These are phyloP conservation scores for Ivindomyrus marchei DNA, from an alignment of 2,113 vertebrate genomes.

Conservation along the genomic window DNA sequence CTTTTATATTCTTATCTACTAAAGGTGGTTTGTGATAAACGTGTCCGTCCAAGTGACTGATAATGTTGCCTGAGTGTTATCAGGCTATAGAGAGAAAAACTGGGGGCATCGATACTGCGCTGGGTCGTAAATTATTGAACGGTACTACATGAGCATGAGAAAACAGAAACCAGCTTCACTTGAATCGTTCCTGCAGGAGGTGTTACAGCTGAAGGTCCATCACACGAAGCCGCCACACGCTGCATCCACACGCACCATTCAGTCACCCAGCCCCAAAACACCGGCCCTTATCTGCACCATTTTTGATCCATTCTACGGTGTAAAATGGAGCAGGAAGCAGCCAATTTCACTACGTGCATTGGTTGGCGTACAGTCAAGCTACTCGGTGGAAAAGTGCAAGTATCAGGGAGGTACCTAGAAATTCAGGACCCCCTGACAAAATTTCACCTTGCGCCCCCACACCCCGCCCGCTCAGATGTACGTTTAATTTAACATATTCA, in stretches of 20 bases:
- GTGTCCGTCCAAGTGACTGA: conserved; percentile 9
- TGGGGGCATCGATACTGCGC: conserved; percentile 47
- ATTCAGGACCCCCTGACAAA: background rate
- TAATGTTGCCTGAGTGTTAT: conserved; percentile 39
- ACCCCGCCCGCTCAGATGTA: background rate
- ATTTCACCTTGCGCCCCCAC: background rate
- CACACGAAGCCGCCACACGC: background rate
- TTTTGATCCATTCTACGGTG: no score
- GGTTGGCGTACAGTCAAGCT: background rate
- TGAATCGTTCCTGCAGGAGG: background rate
- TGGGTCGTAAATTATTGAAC: conserved; percentile 58
- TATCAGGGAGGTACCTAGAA: background rate
- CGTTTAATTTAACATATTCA: background rate
- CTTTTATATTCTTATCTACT: background rate
- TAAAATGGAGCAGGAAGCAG: background rate
- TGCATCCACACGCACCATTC: background rate
- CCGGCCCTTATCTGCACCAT: background rate
- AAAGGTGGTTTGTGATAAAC: conserved; percentile 14
- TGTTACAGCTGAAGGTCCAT: background rate
- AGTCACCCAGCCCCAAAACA: background rate
- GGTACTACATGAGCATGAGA: conserved; percentile 43
- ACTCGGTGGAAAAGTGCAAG: background rate
- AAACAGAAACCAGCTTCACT: background rate
- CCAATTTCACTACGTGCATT: background rate
- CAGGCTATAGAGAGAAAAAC: conserved; percentile 35